Conservation (phyloP, 2,888 invertebrate genomes). For the Elmis aenea region DNA sequence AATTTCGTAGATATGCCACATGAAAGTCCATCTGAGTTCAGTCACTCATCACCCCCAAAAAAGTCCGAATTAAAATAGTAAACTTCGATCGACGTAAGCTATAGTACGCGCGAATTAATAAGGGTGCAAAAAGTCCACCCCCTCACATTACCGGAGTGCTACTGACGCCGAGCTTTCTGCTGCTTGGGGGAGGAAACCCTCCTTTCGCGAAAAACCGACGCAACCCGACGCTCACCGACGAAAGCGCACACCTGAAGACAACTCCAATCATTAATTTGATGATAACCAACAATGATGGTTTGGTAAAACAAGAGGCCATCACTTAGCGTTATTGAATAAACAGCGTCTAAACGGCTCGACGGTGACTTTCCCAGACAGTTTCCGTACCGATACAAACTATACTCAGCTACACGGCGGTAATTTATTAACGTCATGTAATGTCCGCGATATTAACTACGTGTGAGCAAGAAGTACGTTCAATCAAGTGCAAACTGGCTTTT, state of each 20-base stretch:
- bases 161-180: conserved; percentile 44
- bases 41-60: background rate
- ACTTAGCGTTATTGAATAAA: conserved; percentile 21
- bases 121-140: conserved; percentile 31
- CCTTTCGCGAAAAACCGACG: conserved; percentile 24
- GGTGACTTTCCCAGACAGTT: too few relatives aligned
- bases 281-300: conserved; percentile 23
- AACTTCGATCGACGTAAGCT: background rate
- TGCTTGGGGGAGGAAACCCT: conserved; percentile 41
- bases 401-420: too few relatives aligned
- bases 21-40: background rate
- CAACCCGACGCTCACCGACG: conserved; percentile 18
- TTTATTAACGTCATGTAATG: conserved; percentile 28
- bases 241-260: conserved; percentile 38
- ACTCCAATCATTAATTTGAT: conserved; percentile 41
- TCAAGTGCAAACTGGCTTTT: conserved; percentile 24
- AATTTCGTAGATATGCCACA: too few relatives aligned
- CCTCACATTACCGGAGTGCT: conserved; percentile 35
- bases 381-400: too few relatives aligned
- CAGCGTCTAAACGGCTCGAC: conserved; percentile 16
- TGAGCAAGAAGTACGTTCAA: conserved; percentile 25
- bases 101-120: conserved; percentile 10
- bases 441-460: conserved; percentile 24
- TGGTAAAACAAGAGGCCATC: conserved; percentile 27
- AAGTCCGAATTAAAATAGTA: background rate